Base-by-base conservation (phyloP, 2,113 vertebrate genomes). In the Microtus pennsylvanicus region DNA sequence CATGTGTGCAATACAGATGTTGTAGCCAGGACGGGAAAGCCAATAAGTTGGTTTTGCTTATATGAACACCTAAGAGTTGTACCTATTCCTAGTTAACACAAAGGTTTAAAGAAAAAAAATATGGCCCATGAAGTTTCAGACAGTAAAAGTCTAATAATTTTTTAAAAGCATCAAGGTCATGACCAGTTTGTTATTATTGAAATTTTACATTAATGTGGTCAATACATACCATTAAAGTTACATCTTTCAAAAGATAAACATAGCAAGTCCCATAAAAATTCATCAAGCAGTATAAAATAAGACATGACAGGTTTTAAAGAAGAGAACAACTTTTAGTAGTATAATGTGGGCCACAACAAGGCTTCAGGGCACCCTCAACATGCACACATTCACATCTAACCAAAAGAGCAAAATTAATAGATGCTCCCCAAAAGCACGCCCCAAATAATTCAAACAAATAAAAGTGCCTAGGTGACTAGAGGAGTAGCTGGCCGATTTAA, bases 191-290 rank as follows among this genome's bases (percentile, higher is more conserved):
- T 42, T 70, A 78, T 38, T 28, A 55, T 91, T 93, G 69, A 94
- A 90, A 65, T 52, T 85, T 91, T 50, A 91, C 45, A 95, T 45
- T 17, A 89, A 89, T 30, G 24, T 45, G 38, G 33, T 74, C 21
- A 38, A 50, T 33, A 35, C 33, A 38, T 3, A 45, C 63, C 70
- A 93, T 30, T 42, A 82, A 90, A 78, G 24, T 35, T 30, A 17
- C 74, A 61, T 14, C 17, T 45, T 86, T 78, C 28, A 50, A 12
- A 95, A 94, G 35, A 75, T 91, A 76, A 87, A 92, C 67, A 61
- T 30, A 74, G 69, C 22, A 61, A 63, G 33, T 89, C 33, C 87
- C 83, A 77, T 24, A 94, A 96, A 96, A 82, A 42, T 61, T 63
- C 61, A 85, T 77, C 19, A 82, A 88, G 35, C 33, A n/a, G 63